phyloP scores from a whole-genome alignment of 1,140 invertebrate genomes.

The Meloidogyne exigua region DNA sequence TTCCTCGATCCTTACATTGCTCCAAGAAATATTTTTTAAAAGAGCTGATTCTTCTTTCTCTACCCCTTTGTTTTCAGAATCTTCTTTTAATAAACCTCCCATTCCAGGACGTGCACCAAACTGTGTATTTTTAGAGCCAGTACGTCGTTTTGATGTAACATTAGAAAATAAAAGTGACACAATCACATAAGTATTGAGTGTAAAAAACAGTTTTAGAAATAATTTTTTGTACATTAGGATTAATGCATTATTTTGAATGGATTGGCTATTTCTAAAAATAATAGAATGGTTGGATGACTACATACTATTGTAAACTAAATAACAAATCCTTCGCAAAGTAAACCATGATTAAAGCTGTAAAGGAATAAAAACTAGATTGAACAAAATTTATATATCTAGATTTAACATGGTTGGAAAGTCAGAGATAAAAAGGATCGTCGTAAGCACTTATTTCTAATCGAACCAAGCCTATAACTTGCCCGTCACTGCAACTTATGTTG shows the following conservation, averaged over 20 bases:
- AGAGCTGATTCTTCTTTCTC: background rate
- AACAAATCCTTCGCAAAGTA: too few relatives aligned
- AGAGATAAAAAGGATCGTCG: conserved; percentile 57
- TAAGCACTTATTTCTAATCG: conserved; percentile 42
- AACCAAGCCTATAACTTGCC: conserved; percentile 33
- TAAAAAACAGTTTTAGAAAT: background rate
- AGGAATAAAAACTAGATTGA: too few relatives aligned
- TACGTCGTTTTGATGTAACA: conserved; percentile 17
- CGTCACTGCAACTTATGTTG: background rate
- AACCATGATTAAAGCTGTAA: too few relatives aligned
- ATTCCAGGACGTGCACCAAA: conserved; percentile 23
- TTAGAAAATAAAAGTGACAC: background rate
- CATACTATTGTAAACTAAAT: too few relatives aligned
- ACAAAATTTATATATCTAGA: too few relatives aligned
- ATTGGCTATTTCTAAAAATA: too few relatives aligned
- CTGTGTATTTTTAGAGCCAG: background rate
- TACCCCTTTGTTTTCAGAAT: background rate
- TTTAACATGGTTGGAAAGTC: conserved; percentile 1
- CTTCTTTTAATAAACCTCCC: conserved; percentile 14
- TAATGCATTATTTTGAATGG: too few relatives aligned
- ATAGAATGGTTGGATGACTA: too few relatives aligned
- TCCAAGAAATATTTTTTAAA: background rate
- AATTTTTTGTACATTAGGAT: too few relatives aligned
- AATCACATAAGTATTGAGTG: background rate
- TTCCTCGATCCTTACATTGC: background rate